These are phyloP conservation scores for Manacus vitellinus DNA, from an alignment of 2,113 vertebrate species.

Conservation along the genomic window DNA sequence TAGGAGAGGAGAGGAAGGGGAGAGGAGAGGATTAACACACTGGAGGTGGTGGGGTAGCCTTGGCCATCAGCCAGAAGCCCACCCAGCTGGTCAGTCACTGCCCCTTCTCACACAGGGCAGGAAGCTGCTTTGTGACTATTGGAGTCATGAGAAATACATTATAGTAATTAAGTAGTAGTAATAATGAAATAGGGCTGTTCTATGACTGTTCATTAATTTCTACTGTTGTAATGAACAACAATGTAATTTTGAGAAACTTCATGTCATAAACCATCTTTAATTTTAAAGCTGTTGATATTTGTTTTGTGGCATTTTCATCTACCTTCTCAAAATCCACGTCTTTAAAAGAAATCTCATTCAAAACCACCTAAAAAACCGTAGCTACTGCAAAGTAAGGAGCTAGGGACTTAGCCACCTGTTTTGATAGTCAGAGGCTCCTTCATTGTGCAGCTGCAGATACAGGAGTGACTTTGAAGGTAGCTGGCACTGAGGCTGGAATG, in stretches of 20 bases:
- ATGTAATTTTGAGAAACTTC: neutral
- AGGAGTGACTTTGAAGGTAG: neutral
- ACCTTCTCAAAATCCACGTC: neutral
- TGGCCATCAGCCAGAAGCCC: neutral
- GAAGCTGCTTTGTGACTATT: rapidly evolving
- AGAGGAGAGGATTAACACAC: neutral
- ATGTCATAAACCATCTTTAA: neutral
- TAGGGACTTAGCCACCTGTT: neutral
- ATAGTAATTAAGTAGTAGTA: neutral
- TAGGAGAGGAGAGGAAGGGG: neutral
- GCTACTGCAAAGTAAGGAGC: neutral
- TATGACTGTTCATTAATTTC: neutral
- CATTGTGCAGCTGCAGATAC: neutral
- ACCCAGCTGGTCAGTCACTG: neutral
- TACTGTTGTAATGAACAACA: neutral
- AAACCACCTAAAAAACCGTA: neutral
- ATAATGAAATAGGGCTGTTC: neutral
- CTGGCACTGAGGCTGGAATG: neutral
- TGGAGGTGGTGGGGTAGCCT: neutral
- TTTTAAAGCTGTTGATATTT: neutral
- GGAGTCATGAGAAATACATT: neutral
- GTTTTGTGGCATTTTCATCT: neutral
- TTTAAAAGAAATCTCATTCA: neutral
- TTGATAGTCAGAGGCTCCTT: neutral
- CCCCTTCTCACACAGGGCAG: neutral